These are phyloP conservation scores for Diceros bicornis DNA, from an alignment of 2,797 vertebrate genomes.

Conservation along the genomic window DNA sequence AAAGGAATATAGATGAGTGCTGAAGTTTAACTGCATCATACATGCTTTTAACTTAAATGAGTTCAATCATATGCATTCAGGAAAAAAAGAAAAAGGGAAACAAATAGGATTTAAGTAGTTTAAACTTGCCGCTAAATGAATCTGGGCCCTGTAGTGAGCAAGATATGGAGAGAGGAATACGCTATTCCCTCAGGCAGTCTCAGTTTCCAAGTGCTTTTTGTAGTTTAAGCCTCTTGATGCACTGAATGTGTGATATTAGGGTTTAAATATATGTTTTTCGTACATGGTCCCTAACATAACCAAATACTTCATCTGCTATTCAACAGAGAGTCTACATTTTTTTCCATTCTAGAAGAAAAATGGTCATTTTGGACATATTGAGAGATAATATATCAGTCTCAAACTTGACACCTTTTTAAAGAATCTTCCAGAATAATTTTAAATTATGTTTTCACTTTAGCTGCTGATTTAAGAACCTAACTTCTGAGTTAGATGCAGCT, in stretches of 20 bases:
- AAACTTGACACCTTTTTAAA: not conserved
- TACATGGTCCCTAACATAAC: not conserved
- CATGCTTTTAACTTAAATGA: slow-evolving; percentile 52
- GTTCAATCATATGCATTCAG: not conserved
- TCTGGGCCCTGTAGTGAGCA: not conserved
- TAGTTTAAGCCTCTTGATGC: slow-evolving; percentile 15
- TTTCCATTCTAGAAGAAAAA: slow-evolving; percentile 1
- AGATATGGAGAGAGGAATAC: not conserved
- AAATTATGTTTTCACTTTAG: slow-evolving; percentile 29
- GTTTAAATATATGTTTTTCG: not conserved
- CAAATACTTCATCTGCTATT: not conserved
- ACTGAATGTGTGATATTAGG: not conserved
- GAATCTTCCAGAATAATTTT: not conserved
- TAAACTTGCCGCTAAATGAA: not conserved
- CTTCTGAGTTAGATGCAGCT: not conserved
- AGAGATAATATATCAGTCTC: not conserved
- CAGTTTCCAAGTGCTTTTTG: not conserved
- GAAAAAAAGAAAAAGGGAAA: slow-evolving; percentile 6
- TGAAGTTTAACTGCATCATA: not conserved
- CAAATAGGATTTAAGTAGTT: not conserved
- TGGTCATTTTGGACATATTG: not conserved
- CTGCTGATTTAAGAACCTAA: slow-evolving; percentile 7
- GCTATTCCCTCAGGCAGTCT: not conserved
- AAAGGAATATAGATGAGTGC: not conserved
- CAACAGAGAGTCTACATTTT: not conserved